These are phyloP conservation scores for Limnephilus marmoratus DNA, from an alignment of 2,888 invertebrate species.

Conservation along the genomic window DNA sequence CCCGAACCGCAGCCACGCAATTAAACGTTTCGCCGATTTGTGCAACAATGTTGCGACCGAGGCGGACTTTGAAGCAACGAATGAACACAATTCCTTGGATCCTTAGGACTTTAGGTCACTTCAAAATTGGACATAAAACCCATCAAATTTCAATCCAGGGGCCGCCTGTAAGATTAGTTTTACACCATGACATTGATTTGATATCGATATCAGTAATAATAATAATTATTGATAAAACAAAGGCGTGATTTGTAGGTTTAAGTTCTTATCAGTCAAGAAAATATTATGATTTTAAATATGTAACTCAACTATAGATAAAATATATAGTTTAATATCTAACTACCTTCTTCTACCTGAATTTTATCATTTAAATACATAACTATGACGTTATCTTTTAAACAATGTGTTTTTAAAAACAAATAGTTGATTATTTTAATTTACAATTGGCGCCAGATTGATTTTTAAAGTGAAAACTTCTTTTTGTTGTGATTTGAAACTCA, in stretches of 20 bases:
- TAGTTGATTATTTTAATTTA: no score
- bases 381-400: no score
- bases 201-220: not conserved
- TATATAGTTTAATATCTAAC: not conserved
- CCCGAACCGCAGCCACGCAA: constrained; percentile 63
- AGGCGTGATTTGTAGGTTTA: constrained; percentile 12
- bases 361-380: no score
- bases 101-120: not conserved
- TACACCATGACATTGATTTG: not conserved
- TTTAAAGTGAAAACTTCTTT: no score
- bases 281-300: not conserved
- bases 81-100: not conserved
- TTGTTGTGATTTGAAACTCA: no score
- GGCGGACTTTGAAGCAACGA: not conserved
- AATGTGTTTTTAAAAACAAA: no score
- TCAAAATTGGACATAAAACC: not conserved
- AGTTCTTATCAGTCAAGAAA: not conserved
- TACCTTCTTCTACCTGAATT: not conserved
- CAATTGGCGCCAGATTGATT: no score
- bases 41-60: constrained; percentile 60
- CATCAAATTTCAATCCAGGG: not conserved
- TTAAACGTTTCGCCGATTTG: constrained; percentile 62
- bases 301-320: not conserved
- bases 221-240: not conserved
- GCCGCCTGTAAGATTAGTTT: not conserved